phyloP scores from a whole-genome alignment of 1,140 invertebrate genomes.

The Solen grandis region DNA sequence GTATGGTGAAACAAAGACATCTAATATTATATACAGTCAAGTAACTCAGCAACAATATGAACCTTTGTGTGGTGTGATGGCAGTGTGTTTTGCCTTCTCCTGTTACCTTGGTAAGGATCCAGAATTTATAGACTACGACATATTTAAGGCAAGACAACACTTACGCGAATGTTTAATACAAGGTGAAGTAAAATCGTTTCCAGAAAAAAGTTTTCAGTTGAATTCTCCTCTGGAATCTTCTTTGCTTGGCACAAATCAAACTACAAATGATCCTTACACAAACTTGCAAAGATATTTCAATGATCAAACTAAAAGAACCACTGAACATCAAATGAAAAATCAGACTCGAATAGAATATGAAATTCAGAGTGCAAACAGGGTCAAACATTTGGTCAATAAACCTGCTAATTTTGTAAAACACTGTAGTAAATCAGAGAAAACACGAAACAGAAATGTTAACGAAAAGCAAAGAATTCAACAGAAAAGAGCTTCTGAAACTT shows the following conservation, averaged over 20 bases:
- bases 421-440: constrained; percentile 17
- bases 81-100: constrained; percentile 28
- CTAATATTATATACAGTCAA: constrained; percentile 18
- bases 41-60: constrained; percentile 26
- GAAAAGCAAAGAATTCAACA: constrained; percentile 20
- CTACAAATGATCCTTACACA: constrained; percentile 30
- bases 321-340: constrained; percentile 14
- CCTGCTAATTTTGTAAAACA: constrained; percentile 11
- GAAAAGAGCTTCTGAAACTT: constrained; percentile 16
- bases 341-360: constrained; percentile 23
- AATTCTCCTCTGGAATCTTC: constrained; percentile 29
- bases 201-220: constrained; percentile 19
- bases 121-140: constrained; percentile 25
- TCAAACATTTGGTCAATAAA: constrained; percentile 7
- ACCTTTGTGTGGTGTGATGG: constrained; percentile 18
- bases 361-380: constrained; percentile 1
- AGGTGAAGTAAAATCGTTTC: constrained; percentile 23
- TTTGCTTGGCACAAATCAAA: constrained; percentile 18
- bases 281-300: constrained; percentile 21
- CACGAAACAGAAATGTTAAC: not conserved
- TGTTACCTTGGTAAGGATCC: constrained; percentile 22
- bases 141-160: constrained; percentile 14
- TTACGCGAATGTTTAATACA: constrained; percentile 11
- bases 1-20: not conserved
- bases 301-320: constrained; percentile 11